Evolutionary conservation across 2,113 vertebrate genomes (phyloP).

Genomic region (Spermophilus dauricus): DNA sequence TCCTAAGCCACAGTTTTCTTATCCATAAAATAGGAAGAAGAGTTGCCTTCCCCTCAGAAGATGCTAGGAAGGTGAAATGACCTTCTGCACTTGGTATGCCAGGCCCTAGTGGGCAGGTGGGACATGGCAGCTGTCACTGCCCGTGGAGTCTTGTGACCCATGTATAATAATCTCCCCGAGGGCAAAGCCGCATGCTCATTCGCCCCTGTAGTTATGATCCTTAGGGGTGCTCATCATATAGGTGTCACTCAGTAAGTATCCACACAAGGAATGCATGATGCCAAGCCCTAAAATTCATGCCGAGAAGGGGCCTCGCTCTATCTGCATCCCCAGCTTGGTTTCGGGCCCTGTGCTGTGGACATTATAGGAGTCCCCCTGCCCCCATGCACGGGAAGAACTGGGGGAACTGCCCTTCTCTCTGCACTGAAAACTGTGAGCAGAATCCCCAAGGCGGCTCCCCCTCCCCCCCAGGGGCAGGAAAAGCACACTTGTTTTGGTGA

Average conservation of each 20-base stretch:
- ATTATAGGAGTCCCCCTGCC: not conserved
- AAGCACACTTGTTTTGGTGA: constrained; percentile 65
- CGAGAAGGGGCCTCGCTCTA: not conserved
- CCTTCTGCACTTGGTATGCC: not conserved
- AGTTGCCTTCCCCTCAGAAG: not conserved
- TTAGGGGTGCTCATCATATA: fast-evolving
- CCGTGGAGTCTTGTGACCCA: not conserved
- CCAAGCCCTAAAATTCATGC: not conserved
- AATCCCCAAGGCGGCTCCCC: not conserved
- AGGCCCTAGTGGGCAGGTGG: not conserved
- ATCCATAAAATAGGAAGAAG: not conserved
- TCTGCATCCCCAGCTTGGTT: not conserved
- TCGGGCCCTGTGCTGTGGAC: not conserved
- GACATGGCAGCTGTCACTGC: not conserved
- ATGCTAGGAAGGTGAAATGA: not conserved
- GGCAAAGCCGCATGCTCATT: not conserved
- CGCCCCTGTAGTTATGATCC: not conserved
- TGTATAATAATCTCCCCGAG: not conserved
- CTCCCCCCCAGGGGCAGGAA: not conserved
- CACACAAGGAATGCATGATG: not conserved
- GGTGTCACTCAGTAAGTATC: not conserved
- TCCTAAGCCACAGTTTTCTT: not conserved
- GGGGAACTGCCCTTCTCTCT: not conserved
- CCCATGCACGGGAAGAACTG: not conserved
- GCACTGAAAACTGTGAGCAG: not conserved